Conservation (phyloP, 2,113 vertebrate species). For the Pseudorasbora parva region DNA sequence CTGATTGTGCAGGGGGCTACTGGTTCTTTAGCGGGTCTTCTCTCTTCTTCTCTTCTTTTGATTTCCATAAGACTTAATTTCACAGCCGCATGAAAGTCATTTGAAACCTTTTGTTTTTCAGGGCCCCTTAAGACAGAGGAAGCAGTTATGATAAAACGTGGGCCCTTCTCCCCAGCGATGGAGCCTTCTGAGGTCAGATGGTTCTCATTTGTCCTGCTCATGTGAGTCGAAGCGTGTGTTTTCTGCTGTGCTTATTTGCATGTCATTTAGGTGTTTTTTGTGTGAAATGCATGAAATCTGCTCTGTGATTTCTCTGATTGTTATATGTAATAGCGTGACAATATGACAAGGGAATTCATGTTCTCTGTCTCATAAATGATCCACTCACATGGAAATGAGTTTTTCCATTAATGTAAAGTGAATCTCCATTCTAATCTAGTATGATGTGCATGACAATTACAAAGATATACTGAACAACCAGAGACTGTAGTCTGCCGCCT, state of each 20-base stretch:
- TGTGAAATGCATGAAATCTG: constrained; percentile 38
- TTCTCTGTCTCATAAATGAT: constrained; percentile 23
- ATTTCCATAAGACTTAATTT: constrained; percentile 32
- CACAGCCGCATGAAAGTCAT: constrained; percentile 27
- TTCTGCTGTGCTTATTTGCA: constrained; percentile 42
- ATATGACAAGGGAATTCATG: constrained; percentile 21
- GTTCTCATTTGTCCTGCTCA: constrained; percentile 18
- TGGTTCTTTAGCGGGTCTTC: not conserved
- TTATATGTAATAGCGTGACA: constrained; percentile 27
- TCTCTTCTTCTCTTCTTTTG: constrained; percentile 29
- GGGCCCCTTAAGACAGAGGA: constrained; percentile 13
- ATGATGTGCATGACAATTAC: constrained; percentile 3
- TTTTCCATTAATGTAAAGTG: constrained; percentile 17
- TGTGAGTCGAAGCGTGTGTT: constrained; percentile 7
- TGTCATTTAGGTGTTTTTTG: constrained; percentile 38
- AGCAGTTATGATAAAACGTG: constrained; percentile 24
- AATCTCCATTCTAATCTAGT: constrained; percentile 12
- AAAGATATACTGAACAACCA: not conserved
- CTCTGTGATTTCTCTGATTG: constrained; percentile 25
- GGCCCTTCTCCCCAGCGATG: constrained; percentile 4
- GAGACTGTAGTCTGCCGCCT: not conserved
- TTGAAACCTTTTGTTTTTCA: constrained; percentile 47
- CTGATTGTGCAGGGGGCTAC: not conserved
- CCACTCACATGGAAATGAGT: constrained; percentile 23
- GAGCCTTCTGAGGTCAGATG: constrained; percentile 28